Percentiles rank a stretch among this genome's conserved stretches.
Evolutionary conservation across 2,888 invertebrate species (phyloP).

Genomic region (Thecophora atra): DNA sequence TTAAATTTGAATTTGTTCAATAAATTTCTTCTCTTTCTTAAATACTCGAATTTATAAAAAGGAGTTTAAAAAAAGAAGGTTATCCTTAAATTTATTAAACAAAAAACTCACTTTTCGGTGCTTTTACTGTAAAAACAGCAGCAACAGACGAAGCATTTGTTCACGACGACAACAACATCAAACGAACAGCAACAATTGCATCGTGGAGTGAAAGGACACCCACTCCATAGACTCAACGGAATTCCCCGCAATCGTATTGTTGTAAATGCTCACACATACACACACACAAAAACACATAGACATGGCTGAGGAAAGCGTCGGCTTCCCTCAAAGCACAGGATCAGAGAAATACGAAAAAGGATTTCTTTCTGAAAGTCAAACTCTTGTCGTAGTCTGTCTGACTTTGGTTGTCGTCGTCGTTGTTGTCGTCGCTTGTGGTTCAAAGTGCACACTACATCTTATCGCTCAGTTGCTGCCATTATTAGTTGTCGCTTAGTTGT

Average conservation of each 20-base stretch:
- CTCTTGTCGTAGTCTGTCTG: conserved; percentile 39
- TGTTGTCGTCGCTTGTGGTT: conserved; percentile 21
- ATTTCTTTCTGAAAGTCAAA: conserved; percentile 28
- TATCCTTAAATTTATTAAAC: background rate
- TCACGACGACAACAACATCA: background rate
- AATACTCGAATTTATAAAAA: background rate
- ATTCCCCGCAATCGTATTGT: conserved; percentile 16
- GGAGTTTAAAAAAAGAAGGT: background rate
- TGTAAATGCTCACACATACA: conserved; percentile 26
- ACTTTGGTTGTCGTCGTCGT: conserved; percentile 43
- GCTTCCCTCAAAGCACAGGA: conserved; percentile 26
- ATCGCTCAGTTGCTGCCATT: background rate
- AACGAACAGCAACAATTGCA: conserved; percentile 33
- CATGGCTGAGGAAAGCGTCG: conserved; percentile 22
- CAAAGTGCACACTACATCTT: conserved; percentile 10
- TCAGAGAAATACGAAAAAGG: background rate
- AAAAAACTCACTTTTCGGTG: background rate
- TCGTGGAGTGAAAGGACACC: conserved; percentile 28
- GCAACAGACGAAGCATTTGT: background rate
- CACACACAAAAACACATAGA: background rate
- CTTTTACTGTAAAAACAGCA: too few species aligned
- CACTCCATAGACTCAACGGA: conserved; percentile 27
- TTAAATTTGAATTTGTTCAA: too few species aligned
- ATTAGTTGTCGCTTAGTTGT: conserved; percentile 6
- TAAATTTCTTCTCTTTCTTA: too few species aligned